Evolutionary conservation across 2,888 invertebrate species (phyloP), one percentile per base, ranked within the genome.

Genomic region (Caenorhabditis sulstoni): DNA sequence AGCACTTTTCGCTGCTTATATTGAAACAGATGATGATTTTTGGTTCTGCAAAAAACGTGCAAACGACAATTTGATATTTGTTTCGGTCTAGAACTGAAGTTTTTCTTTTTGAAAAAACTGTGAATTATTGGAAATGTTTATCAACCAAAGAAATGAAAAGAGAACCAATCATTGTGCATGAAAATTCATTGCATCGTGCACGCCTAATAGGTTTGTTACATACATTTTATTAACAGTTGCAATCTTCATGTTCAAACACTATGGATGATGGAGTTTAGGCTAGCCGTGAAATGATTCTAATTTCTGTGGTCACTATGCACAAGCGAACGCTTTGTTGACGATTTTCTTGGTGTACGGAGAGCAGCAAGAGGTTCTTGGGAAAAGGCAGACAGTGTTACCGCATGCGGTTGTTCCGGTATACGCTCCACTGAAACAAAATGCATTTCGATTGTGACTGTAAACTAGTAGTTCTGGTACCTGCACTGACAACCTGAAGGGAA

Each of bases 361-460:
- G 37, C 85, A 85, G 57, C 85, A 85, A 11, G 85, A 79, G 0
- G 74, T 39, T 16, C 77, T 52, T 2, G 85, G 85, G 55, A 73
- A 83, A 9, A 77, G 53, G 23, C 85, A 83, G 14, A 83, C 75
- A 0, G 73, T 37, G 20, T 78, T 68, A 0, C 45, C 77, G 47
- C 85, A 85, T 1, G 81, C 58, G 0, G 16, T n/a, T 14, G 47
- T 16, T 1, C 11, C n/a, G 1, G 61, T 75, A 57, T 66, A 82
- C 8, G 45, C 58, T 35, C 81, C 83, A n/a, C 79, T 80, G 66
- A 50, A 82, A 82, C 29, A 29, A 29, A 29, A 29, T 5, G 29
- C 29, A 29, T 29, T 29, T 59, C 64, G n/a, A n/a, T n/a, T n/a
- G n/a, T n/a, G n/a, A n/a, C n/a, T n/a, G n/a, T n/a, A n/a, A n/a